Percentiles rank a stretch among this genome's conserved stretches.
Conservation (phyloP, 2,113 vertebrate genomes). For the Aegotheles bennettii region DNA sequence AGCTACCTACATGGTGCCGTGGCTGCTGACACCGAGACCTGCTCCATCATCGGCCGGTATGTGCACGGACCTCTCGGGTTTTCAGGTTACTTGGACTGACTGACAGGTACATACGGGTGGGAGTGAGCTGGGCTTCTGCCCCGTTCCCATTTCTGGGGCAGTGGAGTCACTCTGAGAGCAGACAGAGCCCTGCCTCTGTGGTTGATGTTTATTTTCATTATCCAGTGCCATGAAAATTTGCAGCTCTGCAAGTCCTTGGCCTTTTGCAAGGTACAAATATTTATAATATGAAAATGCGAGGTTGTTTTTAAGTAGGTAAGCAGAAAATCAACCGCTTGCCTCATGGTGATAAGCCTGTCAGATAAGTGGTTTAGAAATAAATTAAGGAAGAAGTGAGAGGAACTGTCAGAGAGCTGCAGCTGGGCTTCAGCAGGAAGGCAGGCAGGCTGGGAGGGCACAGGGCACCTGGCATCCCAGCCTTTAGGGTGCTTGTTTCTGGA, state of each 20-base stretch:
- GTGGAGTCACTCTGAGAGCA: neutral
- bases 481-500: neutral
- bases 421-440: neutral
- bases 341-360: neutral
- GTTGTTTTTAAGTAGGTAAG: neutral
- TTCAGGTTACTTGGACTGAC: neutral
- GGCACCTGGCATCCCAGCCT: neutral
- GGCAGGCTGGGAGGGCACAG: neutral
- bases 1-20: slow-evolving; percentile 73
- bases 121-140: neutral
- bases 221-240: neutral
- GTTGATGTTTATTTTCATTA: neutral
- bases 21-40: slow-evolving; percentile 79
- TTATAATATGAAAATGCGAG: neutral
- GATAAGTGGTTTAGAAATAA: neutral
- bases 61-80: neutral
- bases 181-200: neutral
- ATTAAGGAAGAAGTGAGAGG: neutral
- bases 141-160: neutral
- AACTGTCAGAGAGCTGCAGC: neutral
- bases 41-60: slow-evolving; percentile 81
- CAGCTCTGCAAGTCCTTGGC: neutral
- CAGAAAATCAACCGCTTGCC: neutral
- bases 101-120: accelerated
- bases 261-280: neutral